Percentiles rank a stretch among this genome's conserved stretches.
phyloP scores from a whole-genome alignment of 2,113 vertebrate species.

The Prietella phreatophila region DNA sequence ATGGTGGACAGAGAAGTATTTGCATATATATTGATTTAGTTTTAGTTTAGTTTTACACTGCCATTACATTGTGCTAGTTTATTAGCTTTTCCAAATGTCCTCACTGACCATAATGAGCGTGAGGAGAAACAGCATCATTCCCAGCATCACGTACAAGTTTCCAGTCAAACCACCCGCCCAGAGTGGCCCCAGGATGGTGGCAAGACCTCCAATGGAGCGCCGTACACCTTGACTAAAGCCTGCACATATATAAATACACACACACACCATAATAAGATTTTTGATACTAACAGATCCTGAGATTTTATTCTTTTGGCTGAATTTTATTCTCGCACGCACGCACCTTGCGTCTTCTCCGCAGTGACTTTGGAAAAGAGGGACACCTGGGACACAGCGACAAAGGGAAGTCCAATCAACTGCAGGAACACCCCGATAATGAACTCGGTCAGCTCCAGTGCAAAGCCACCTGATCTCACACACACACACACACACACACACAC shows the following conservation, averaged over 20 bases:
- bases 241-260: slow-evolving; percentile 45
- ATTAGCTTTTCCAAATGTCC: no score
- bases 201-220: slow-evolving; percentile 78
- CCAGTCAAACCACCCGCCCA: slow-evolving; percentile 79
- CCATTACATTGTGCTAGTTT: no score
- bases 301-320: not conserved
- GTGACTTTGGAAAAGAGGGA: slow-evolving; percentile 85
- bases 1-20: no score
- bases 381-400: slow-evolving; percentile 81
- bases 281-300: not conserved
- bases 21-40: no score
- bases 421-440: slow-evolving; percentile 80
- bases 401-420: slow-evolving; percentile 82
- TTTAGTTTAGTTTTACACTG: no score
- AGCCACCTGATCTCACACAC: slow-evolving; percentile 70
- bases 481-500: no score
- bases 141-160: slow-evolving; percentile 78
- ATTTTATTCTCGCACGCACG: slow-evolving; percentile 26
- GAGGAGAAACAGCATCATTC: slow-evolving; percentile 80
- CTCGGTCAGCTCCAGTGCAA: slow-evolving; percentile 70
- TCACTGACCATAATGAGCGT: slow-evolving; percentile 73
- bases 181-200: slow-evolving; percentile 80
- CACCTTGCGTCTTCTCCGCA: slow-evolving; percentile 80
- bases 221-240: slow-evolving; percentile 81
- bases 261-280: not conserved